Evolutionary conservation across 2,888 invertebrate genomes (phyloP).

Genomic region (Nephrocerus scutellatus): DNA sequence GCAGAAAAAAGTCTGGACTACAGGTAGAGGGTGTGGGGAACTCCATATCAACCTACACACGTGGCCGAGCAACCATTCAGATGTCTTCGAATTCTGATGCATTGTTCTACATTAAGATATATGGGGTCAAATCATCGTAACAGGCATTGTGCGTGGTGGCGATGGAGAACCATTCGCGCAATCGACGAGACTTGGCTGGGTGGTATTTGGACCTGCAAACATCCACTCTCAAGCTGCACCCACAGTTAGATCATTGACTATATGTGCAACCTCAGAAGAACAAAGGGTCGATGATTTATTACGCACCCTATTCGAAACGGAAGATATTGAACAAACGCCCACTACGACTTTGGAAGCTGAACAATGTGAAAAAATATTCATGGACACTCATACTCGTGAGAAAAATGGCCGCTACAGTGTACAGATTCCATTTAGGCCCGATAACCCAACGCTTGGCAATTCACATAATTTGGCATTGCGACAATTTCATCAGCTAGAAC

Average conservation of each 20-base stretch:
- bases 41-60: slow-evolving; percentile 4
- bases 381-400: slow-evolving; percentile 12
- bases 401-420: slow-evolving; percentile 8
- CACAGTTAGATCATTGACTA: background rate
- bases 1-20: slow-evolving; percentile 7
- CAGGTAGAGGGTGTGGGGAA: slow-evolving; percentile 8
- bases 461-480: slow-evolving; percentile 6
- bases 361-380: slow-evolving; percentile 12
- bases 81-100: slow-evolving; percentile 1
- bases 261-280: slow-evolving; percentile 1
- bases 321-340: slow-evolving; percentile 3
- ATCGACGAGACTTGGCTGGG: slow-evolving; percentile 10
- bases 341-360: slow-evolving; percentile 12
- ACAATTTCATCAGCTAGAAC: slow-evolving; percentile 7
- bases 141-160: slow-evolving; percentile 7
- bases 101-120: slow-evolving; percentile 1
- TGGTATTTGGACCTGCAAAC: slow-evolving; percentile 14
- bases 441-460: background rate
- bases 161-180: slow-evolving; percentile 11
- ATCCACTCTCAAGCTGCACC: background rate
- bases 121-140: slow-evolving; percentile 3
- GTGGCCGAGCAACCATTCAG: slow-evolving; percentile 6
- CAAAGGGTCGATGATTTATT: slow-evolving; percentile 10
- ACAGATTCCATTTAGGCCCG: slow-evolving; percentile 5
- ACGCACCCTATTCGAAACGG: slow-evolving; percentile 9